Evolutionary conservation across 2,113 vertebrate species (phyloP), one percentile per base, ranked within the genome.

Genomic region (Charadrius vociferus): DNA sequence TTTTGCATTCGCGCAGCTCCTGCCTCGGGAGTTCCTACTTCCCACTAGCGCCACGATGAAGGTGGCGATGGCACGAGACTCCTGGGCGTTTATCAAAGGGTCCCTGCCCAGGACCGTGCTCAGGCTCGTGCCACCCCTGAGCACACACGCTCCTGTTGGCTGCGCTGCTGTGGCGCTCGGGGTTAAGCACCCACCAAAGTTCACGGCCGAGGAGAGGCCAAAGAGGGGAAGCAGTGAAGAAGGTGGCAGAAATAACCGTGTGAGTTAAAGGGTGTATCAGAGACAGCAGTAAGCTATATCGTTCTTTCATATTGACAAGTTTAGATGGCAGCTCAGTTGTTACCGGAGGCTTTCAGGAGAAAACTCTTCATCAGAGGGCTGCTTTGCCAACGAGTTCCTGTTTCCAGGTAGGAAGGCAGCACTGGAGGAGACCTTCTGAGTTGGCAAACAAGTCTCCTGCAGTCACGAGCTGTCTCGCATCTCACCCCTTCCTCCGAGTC

Each of bases 91-190:
- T 14, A n/a, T 6, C 6, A 20, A 29, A 32, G 8, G 39, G 53
- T 15, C 30, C 55, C 29, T 30, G 23, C 62, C 10, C 52, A 34
- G 62, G 61, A 29, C 18, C 10, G 1, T 3, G 13, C 43, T 32
- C 17, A 10, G n/a, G 3, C 22, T 22, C 7, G 1, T 9, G 14
- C 39, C 56, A 26, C 56, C 53, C 17, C 30, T 27, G n/a, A 22
- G 72, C 65, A 17, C 24, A 6, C 21, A 3, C 12, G 0, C 74
- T 16, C 6, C 0, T n/a, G 8, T 22, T 2, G 13, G 37, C 36
- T 5, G 36, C 65, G 3, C 24, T 14, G 45, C 21, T 7, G 12
- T 1, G 12, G 52, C 20, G 62, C 62, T 53, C 29, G 6, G 43
- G 19, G 43, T 6, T 29, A 12, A 23, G 19, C 5, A 0, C 1